These are phyloP conservation scores for Dysdera silvatica DNA, from an alignment of 1,140 invertebrate genomes.

Conservation along the genomic window DNA sequence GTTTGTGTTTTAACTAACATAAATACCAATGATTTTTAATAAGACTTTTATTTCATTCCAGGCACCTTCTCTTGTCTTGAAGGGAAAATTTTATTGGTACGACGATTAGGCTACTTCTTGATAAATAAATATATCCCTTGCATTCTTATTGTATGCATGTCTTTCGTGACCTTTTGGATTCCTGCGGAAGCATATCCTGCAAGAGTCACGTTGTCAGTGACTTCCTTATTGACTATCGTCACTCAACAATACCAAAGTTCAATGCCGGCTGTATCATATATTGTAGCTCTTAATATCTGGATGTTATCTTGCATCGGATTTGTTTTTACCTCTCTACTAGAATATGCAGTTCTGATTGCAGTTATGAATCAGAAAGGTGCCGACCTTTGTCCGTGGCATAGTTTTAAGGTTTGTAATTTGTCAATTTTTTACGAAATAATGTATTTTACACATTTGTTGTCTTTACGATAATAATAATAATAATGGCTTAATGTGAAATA, in stretches of 20 bases:
- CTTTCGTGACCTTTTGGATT: conserved; percentile 33
- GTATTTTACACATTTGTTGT: too few species aligned
- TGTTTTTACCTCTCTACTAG: conserved; percentile 70
- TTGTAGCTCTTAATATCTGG: conserved; percentile 52
- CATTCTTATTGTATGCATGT: conserved; percentile 29
- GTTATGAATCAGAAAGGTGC: conserved; percentile 59
- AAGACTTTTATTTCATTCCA: background rate
- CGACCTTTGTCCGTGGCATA: conserved; percentile 10
- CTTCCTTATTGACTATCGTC: conserved; percentile 57
- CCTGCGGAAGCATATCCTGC: conserved; percentile 32
- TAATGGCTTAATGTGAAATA: too few species aligned
- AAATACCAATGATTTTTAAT: background rate
- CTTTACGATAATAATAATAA: too few species aligned
- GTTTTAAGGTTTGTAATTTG: background rate
- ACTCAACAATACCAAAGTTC: conserved; percentile 54
- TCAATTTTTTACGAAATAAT: too few species aligned
- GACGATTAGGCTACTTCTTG: conserved; percentile 30
- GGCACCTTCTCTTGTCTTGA: conserved; percentile 28
- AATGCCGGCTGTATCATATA: conserved; percentile 45
- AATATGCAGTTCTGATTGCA: conserved; percentile 84
- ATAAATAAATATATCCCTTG: conserved; percentile 32
- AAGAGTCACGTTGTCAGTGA: conserved; percentile 50
- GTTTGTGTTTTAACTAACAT: background rate
- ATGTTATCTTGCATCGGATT: conserved; percentile 65
- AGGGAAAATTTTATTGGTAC: conserved; percentile 19